Evolutionary conservation across 2,113 vertebrate species (phyloP), one percentile per base, ranked within the genome.

Genomic region (Gobius niger): DNA sequence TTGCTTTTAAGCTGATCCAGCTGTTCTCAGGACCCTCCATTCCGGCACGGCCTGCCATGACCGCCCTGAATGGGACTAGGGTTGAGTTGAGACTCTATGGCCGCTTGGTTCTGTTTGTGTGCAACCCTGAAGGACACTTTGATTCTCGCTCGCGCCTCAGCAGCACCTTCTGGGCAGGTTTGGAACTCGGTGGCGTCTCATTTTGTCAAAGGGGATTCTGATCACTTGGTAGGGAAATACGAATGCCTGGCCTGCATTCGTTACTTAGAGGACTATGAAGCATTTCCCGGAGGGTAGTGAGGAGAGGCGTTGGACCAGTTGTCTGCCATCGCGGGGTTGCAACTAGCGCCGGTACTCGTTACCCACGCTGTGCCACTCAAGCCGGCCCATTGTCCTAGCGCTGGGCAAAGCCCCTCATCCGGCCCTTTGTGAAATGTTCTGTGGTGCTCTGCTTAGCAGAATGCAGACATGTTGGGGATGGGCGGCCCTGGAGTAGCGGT

Each of bases 1-100:
- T 88, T 92, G 86, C 80, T 89, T 91, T 91, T 91, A 91, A 89
- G 90, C 65, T 85, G 78, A 90, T 84, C 81, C 24, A 85, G 85
- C 85, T 77, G 71, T 86, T 88, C 87, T 87, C 78, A 83, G 51
- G 16, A 70, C 57, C 68, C 71, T 62, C 76, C 72, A 70, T 64
- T 76, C 82, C 63, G 69, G 76, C 7, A 79, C 71, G 76, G 77
- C 77, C 60, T 50, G n/a, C 42, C 65, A 16, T 10, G 52, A 53
- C 80, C 66, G 75, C 80, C 83, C 62, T 78, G 81, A 88, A 68
- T 89, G 85, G 83, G 83, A 68, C 79, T 9, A 44, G 76, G 82
- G 70, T 53, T 73, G 56, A 73, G 79, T 78, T 82, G 61, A 72
- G 70, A 81, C 70, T 65, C 50, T 11, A 63, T 75, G 70, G 42